Evolutionary conservation across 2,888 invertebrate genomes (phyloP).

Genomic region (Drosophila emarginata): DNA sequence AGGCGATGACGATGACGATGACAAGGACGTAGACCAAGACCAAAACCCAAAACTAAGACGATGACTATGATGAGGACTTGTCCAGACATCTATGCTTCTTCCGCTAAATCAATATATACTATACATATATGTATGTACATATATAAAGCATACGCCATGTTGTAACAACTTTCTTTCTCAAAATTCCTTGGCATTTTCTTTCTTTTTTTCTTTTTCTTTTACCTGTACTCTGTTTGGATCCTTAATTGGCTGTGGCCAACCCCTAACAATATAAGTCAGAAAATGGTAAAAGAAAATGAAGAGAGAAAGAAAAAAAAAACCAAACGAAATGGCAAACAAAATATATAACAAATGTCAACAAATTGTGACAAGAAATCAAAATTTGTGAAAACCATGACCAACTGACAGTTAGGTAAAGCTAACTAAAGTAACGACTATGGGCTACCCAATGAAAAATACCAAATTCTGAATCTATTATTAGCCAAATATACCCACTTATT

Average conservation of each 20-base stretch:
- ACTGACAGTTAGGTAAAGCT: constrained; percentile 44
- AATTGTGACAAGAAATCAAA: constrained; percentile 77
- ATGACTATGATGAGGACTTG: constrained; percentile 3
- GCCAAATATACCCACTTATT: background rate
- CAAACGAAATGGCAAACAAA: constrained; percentile 28
- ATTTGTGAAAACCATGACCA: constrained; percentile 58
- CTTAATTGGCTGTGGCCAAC: constrained; percentile 67
- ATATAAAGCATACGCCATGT: constrained; percentile 57
- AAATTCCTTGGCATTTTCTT: no score
- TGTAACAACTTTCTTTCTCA: constrained; percentile 15
- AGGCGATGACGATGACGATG: constrained; percentile 25
- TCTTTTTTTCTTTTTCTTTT: constrained; percentile 7
- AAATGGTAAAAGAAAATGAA: background rate
- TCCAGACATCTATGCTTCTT: constrained; percentile 47
- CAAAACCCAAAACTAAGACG: background rate
- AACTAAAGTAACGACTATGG: constrained; percentile 9
- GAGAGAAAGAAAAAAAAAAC: constrained; percentile 23
- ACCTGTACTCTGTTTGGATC: constrained; percentile 25
- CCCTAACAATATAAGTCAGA: background rate
- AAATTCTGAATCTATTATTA: background rate
- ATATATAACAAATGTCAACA: constrained; percentile 71
- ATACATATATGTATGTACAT: background rate
- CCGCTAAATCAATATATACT: constrained; percentile 60
- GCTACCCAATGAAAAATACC: background rate
- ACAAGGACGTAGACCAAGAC: background rate